Evolutionary conservation across 2,113 vertebrate species (phyloP).

Genomic region (Oreochromis aureus): DNA sequence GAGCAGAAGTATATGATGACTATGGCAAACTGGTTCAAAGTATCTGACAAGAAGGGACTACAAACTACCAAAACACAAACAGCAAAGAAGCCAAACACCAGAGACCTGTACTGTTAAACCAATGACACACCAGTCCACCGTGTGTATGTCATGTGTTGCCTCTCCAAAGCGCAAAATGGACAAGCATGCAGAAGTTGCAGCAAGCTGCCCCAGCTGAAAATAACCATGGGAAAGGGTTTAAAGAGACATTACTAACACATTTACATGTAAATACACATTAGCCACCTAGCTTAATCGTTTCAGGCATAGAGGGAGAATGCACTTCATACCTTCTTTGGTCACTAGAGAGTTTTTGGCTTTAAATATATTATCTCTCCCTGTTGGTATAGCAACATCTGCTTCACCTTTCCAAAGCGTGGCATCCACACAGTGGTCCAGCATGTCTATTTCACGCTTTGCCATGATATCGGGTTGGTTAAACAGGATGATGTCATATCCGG

Average conservation of each 20-base stretch:
- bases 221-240: neutral
- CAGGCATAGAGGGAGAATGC: neutral
- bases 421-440: accelerated
- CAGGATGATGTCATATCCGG: neutral
- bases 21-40: neutral
- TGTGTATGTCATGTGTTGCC: neutral
- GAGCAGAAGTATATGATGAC: neutral
- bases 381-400: neutral
- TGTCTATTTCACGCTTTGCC: accelerated
- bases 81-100: neutral
- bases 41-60: neutral
- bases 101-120: neutral
- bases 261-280: neutral
- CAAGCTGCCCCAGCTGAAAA: neutral
- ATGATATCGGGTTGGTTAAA: neutral
- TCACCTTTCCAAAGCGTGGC: neutral
- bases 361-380: accelerated
- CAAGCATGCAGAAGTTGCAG: neutral
- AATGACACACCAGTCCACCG: neutral
- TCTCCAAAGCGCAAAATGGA: neutral
- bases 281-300: neutral
- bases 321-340: neutral
- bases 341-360: accelerated
- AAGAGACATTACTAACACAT: accelerated
- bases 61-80: neutral